Conservation (phyloP, 2,888 invertebrate genomes). For the Sphaerophoria taeniata region DNA sequence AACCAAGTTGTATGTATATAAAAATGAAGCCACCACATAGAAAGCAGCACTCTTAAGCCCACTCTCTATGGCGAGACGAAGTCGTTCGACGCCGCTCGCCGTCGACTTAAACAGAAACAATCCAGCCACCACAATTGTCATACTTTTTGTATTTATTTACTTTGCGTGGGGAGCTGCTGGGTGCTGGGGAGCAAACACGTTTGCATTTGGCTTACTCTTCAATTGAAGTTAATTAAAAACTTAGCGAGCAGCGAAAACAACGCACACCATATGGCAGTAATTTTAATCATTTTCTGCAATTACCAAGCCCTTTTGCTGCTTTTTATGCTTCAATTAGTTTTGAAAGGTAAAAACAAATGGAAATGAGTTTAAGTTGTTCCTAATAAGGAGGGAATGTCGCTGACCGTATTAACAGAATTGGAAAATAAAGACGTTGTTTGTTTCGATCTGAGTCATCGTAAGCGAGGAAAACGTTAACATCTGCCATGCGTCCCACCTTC, state of each 20-base stretch:
- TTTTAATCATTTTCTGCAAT: background rate
- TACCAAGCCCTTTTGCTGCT: too few species aligned
- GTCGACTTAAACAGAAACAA: background rate
- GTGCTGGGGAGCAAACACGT: background rate
- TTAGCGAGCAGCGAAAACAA: background rate
- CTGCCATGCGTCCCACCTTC: too few species aligned
- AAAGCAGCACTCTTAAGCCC: background rate
- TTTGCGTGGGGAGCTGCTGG: conserved; percentile 23
- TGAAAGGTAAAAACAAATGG: too few species aligned
- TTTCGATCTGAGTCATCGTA: too few species aligned
- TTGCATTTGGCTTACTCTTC: background rate
- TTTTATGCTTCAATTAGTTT: too few species aligned
- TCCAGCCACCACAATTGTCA: background rate
- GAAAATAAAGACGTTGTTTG: too few species aligned
- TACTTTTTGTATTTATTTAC: background rate
- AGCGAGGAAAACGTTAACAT: too few species aligned
- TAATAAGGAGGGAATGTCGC: too few species aligned
- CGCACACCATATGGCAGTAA: conserved; percentile 24
- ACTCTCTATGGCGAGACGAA: conserved; percentile 12
- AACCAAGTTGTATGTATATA: background rate
- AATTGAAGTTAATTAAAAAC: conserved; percentile 15
- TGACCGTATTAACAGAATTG: too few species aligned
- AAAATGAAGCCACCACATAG: conserved; percentile 4
- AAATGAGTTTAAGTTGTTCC: too few species aligned
- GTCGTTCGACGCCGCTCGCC: background rate